phyloP scores from a whole-genome alignment of 2,113 vertebrate species.

The Solea senegalensis region DNA sequence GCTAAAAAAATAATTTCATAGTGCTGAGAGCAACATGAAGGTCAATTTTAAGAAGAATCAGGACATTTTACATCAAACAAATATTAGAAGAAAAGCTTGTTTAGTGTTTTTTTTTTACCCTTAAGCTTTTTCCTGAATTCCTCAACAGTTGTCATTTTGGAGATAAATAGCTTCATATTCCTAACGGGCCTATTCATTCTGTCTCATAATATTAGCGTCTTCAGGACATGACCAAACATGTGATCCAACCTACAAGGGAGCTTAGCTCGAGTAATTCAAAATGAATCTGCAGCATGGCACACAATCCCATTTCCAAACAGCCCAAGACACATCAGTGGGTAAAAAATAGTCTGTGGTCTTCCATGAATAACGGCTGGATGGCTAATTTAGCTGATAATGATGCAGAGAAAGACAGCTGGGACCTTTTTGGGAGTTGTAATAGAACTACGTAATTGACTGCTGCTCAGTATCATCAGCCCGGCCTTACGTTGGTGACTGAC shows the following conservation, averaged over 20 bases:
- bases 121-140: background rate
- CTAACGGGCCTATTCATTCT: background rate
- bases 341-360: slow-evolving; percentile 61
- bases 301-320: slow-evolving; percentile 54
- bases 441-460: slow-evolving; percentile 74
- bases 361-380: slow-evolving; percentile 42
- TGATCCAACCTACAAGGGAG: background rate
- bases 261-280: background rate
- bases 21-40: no score
- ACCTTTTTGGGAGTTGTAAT: slow-evolving; percentile 73
- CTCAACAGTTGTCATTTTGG: background rate
- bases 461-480: slow-evolving; percentile 58
- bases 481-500: slow-evolving; percentile 70
- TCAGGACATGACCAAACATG: slow-evolving; percentile 5
- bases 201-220: slow-evolving; percentile 13
- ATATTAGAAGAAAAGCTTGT: no score
- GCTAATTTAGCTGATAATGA: slow-evolving; percentile 79
- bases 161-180: no score
- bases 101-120: no score
- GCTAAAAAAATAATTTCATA: no score
- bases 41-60: no score
- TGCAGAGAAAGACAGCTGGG: slow-evolving; percentile 76
- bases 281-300: slow-evolving; percentile 11
- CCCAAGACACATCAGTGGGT: slow-evolving; percentile 17
- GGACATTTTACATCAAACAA: no score